A percentile compares a stretch with the other conserved stretches of the same genome.
phyloP scores from a whole-genome alignment of 2,797 vertebrate genomes.

The Scolopax bukidnonensis region DNA sequence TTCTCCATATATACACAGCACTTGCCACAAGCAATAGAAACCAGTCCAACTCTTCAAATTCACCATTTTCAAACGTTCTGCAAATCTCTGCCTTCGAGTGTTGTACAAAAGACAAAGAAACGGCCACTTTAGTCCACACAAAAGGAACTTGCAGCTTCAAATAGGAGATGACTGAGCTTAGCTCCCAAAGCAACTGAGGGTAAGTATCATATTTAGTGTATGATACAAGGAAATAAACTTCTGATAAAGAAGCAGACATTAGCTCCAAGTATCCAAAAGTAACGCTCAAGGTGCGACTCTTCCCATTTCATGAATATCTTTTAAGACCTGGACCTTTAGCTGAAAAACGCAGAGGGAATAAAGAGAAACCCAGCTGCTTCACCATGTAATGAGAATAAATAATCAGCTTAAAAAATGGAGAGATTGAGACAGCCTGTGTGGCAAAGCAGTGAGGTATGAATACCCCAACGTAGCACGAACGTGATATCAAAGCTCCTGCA shows the following conservation, averaged over 20 bases:
- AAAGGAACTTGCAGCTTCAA: not conserved
- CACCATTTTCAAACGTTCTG: not conserved
- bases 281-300: fast-evolving
- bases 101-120: not conserved
- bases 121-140: not conserved
- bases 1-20: not conserved
- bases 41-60: not conserved
- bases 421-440: not conserved
- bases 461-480: fast-evolving
- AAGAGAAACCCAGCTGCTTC: not conserved
- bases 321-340: not conserved
- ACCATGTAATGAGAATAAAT: not conserved
- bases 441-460: not conserved
- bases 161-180: not conserved
- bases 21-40: not conserved
- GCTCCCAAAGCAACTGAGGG: not conserved
- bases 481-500: not conserved
- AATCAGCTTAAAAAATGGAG: not conserved
- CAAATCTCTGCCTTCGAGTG: not conserved
- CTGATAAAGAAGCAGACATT: not conserved
- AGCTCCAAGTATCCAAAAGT: not conserved
- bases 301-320: not conserved
- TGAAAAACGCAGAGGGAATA: not conserved
- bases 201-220: not conserved
- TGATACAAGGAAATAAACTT: not conserved